Evolutionary conservation across 2,888 invertebrate species (phyloP), one percentile per base, ranked within the genome.

Genomic region (Synergus umbraculus): DNA sequence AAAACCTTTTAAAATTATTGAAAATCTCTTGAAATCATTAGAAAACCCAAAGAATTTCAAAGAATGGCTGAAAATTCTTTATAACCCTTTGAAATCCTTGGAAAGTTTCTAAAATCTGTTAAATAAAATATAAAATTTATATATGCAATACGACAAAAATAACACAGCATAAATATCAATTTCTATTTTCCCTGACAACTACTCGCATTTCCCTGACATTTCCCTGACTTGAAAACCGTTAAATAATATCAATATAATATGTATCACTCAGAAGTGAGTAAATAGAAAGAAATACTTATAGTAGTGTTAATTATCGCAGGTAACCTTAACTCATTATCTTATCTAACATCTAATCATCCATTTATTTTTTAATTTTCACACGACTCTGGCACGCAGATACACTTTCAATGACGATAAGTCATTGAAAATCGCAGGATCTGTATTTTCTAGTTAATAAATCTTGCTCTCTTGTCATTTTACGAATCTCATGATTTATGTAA

Each of bases 311-410:
- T 66, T n/a, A 41, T 54, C 54, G 37, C 9, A 73, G 54, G 37
- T 73, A 54, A 73, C 54, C 73, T 54, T 73, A 73, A 73, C 73
- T 54, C 29, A 5, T 73, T 73, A 73, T 73, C 73, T 73, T 54
- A 73, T 73, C 73, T 54, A 10, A 4, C 29, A 29, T 73, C 46
- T 73, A 54, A 54, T 73, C 37, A 54, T 54, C n/a, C 29, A 12
- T 22, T 60, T 73, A 73, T 15, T 73, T 37, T 69, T 69, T 29
- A 37, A 73, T 73, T 73, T 54, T 73, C 54, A 41, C 54, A 49
- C n/a, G 37, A 54, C 10, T 37, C 49, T 12, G 37, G 54, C 37
- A 73, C 49, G 13, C 54, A 73, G 37, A 13, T 29, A 29, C 37
- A 49, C n/a, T 29, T 73, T 13, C 22, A 43, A 66, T 22, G n/a